phyloP scores from a whole-genome alignment of 2,888 invertebrate genomes.

The Pharmacophagus antenor region DNA sequence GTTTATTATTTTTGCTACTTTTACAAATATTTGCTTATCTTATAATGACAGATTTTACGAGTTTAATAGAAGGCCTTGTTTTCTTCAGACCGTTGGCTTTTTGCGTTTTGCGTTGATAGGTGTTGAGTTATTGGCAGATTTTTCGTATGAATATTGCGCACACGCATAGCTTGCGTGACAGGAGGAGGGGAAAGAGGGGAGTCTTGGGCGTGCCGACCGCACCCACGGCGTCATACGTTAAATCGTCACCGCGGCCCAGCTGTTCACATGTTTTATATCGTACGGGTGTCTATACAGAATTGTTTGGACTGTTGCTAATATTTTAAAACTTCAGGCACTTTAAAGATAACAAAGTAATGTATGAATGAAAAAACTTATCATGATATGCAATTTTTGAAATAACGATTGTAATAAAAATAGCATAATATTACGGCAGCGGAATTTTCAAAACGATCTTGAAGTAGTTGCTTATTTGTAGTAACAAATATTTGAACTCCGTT shows the following conservation, averaged over 20 bases:
- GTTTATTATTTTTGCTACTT: too few relatives aligned
- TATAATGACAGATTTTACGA: too few relatives aligned
- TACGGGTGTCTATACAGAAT: not conserved
- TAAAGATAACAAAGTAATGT: not conserved
- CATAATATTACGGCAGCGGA: too few relatives aligned
- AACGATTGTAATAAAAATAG: not conserved
- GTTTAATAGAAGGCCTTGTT: too few relatives aligned
- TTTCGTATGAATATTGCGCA: constrained; percentile 19
- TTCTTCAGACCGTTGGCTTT: not conserved
- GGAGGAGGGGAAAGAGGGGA: constrained; percentile 19
- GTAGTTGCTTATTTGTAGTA: too few relatives aligned
- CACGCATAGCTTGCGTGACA: constrained; percentile 10
- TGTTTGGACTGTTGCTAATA: not conserved
- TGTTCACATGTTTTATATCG: not conserved
- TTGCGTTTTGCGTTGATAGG: not conserved
- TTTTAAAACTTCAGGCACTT: not conserved
- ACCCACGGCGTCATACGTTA: constrained; percentile 31
- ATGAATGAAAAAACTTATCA: not conserved
- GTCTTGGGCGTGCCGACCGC: constrained; percentile 36
- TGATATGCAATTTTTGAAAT: not conserved
- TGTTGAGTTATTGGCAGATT: not conserved
- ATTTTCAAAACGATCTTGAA: too few relatives aligned
- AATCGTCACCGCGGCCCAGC: constrained; percentile 7
- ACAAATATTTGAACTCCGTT: too few relatives aligned
- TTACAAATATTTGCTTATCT: too few relatives aligned